Conservation (phyloP, 2,888 invertebrate species). For the Drosophila niveifrons region DNA sequence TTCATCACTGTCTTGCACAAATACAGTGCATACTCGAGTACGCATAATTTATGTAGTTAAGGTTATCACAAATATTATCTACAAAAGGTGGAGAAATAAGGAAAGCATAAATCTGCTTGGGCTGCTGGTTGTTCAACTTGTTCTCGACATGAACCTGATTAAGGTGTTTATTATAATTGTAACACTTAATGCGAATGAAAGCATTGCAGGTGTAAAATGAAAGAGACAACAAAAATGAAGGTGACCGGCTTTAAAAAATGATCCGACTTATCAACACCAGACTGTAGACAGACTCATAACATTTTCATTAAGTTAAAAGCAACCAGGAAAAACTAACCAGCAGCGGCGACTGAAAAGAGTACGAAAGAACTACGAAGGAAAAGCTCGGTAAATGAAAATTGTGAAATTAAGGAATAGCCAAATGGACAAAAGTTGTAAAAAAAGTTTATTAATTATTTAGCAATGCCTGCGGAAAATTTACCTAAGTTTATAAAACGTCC, state of each 20-base stretch:
- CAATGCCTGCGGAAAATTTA: constrained; percentile 41
- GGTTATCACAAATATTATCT: not conserved
- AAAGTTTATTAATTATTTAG: constrained; percentile 58
- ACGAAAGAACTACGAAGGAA: not conserved
- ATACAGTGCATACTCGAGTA: not conserved
- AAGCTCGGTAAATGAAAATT: constrained; percentile 38
- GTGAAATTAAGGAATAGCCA: constrained; percentile 27
- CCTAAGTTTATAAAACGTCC: constrained; percentile 26
- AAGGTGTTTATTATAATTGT: not conserved
- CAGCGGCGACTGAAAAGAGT: not conserved
- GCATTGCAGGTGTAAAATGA: not conserved
- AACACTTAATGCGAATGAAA: not conserved
- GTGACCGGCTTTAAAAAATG: not conserved
- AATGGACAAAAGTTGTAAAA: constrained; percentile 31
- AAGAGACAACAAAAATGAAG: not conserved
- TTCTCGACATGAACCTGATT: not conserved
- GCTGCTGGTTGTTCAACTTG: not conserved
- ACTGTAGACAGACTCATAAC: constrained; percentile 5
- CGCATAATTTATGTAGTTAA: not conserved
- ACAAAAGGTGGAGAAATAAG: no score
- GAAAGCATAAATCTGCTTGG: no score
- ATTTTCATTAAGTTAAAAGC: constrained; percentile 65
- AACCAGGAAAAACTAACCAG: constrained; percentile 14
- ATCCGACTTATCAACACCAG: constrained; percentile 2
- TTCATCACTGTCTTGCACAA: constrained; percentile 7